Evolutionary conservation across 2,888 invertebrate genomes (phyloP), one percentile per base, ranked within the genome.

Genomic region (Drosophila phalerata): DNA sequence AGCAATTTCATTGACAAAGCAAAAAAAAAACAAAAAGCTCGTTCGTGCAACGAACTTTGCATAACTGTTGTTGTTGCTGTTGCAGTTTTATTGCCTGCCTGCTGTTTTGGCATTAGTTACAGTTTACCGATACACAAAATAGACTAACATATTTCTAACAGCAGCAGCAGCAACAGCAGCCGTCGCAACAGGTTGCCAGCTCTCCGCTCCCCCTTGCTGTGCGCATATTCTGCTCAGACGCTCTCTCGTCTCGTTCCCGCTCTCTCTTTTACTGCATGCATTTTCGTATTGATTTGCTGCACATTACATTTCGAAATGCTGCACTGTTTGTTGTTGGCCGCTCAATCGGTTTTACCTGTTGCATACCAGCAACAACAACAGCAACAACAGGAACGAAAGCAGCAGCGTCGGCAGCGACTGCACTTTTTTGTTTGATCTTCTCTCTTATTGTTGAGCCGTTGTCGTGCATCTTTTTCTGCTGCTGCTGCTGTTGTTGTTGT

Each of bases 401-500:
- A 71, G 62, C 77, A 64, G 40, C 71, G 64, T 67, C 68, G 78
- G 85, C 85, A 83, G 89, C 73, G 73, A 72, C 89, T 85, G 79
- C 78, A 62, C 37, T 72, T 84, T 89, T 88, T 84, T 89, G 90
- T 86, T 86, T 86, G 90, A 89, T 86, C 90, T 88, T 86, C 80
- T 85, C 86, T 83, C 86, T 89, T 88, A 89, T 88, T 88, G 83
- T 85, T 85, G 86, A 70, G 71, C 74, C 64, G 73, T 81, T 84
- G 89, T 87, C 88, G 83, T 88, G 89, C 77, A 87, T 88, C 83
- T 88, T 89, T 70, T 82, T 75, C 77, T 66, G 81, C 73, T 73
- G 57, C 56, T 76, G 66, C 58, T 66, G 66, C 61, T 43, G 42
- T 55, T 51, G 67, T 64, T 43, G 6, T 34, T 51, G 25, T 52